phyloP scores from a whole-genome alignment of 2,888 invertebrate genomes.

The Andrena minutula region DNA sequence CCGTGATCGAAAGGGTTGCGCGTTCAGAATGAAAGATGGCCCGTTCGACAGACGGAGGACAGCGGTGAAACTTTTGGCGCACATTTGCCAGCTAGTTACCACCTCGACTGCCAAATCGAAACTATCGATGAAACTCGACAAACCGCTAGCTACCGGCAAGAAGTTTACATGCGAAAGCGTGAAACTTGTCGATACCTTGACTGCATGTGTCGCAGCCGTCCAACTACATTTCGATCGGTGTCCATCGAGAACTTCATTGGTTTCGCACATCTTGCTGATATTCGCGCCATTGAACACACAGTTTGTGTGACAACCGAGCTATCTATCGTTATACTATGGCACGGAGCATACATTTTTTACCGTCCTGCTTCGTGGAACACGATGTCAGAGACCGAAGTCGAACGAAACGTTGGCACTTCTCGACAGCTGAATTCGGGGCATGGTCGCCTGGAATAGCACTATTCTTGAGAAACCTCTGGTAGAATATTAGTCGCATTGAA shows the following conservation, averaged over 20 bases:
- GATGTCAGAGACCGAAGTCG: no score
- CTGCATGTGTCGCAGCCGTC: background rate
- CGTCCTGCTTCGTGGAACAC: no score
- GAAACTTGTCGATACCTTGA: slow-evolving; percentile 27
- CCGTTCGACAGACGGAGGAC: background rate
- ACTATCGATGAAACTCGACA: slow-evolving; percentile 60
- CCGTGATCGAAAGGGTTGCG: background rate
- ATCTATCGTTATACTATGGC: no score
- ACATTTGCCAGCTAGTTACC: slow-evolving; percentile 58
- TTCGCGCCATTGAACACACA: no score
- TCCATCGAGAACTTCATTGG: slow-evolving; percentile 39
- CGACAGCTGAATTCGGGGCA: no score
- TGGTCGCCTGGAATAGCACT: no score
- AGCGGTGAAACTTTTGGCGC: slow-evolving; percentile 7
- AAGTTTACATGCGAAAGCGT: slow-evolving; percentile 41
- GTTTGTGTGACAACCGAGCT: no score
- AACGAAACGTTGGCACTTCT: no score
- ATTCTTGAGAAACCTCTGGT: no score
- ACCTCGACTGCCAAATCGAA: slow-evolving; percentile 56
- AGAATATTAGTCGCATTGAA: background rate
- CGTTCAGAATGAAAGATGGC: slow-evolving; percentile 30
- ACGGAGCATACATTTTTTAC: no score
- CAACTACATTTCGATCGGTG: slow-evolving; percentile 10
- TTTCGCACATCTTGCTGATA: slow-evolving; percentile 35
- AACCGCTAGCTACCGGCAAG: slow-evolving; percentile 1